Evolutionary conservation across 2,113 vertebrate genomes (phyloP).

Genomic region (Brachyhypopomus gauderio): DNA sequence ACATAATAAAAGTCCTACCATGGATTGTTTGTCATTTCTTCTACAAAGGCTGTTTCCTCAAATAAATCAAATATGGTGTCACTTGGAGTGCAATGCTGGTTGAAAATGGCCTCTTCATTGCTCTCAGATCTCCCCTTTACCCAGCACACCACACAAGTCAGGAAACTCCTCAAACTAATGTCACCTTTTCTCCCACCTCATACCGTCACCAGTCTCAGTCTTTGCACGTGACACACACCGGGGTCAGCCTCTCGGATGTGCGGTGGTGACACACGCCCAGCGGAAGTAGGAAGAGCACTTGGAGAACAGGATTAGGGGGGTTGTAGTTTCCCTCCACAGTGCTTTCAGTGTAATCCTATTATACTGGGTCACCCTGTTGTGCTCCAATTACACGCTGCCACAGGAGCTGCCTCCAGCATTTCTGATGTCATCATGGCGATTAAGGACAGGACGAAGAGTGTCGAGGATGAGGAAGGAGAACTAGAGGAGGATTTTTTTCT

Average conservation of each 20-base stretch:
- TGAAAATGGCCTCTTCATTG: not conserved
- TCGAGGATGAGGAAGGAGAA: conserved; percentile 38
- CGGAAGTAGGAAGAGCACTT: conserved; percentile 37
- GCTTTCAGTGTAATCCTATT: conserved; percentile 60
- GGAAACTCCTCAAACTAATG: conserved; percentile 21
- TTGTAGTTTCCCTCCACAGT: conserved; percentile 49
- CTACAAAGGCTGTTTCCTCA: not conserved
- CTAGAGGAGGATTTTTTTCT: conserved; percentile 16
- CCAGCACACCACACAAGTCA: not conserved
- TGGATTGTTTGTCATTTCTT: not conserved
- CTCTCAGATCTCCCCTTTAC: not conserved
- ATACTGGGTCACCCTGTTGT: conserved; percentile 44
- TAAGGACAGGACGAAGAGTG: conserved; percentile 44
- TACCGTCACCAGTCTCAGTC: not conserved
- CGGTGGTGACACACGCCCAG: not conserved
- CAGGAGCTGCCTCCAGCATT: conserved; percentile 6
- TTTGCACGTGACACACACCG: not conserved
- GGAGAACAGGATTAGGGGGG: conserved; percentile 52
- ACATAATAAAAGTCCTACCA: not conserved
- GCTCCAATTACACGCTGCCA: conserved; percentile 47
- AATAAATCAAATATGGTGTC: not conserved
- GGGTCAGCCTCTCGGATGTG: no score
- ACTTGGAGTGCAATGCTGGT: not conserved
- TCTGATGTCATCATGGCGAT: conserved; percentile 39
- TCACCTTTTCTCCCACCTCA: not conserved